Percentiles rank a stretch among this genome's conserved stretches.
These are phyloP conservation scores for Ataeniobius toweri DNA, from an alignment of 2,797 vertebrate species.

Conservation along the genomic window DNA sequence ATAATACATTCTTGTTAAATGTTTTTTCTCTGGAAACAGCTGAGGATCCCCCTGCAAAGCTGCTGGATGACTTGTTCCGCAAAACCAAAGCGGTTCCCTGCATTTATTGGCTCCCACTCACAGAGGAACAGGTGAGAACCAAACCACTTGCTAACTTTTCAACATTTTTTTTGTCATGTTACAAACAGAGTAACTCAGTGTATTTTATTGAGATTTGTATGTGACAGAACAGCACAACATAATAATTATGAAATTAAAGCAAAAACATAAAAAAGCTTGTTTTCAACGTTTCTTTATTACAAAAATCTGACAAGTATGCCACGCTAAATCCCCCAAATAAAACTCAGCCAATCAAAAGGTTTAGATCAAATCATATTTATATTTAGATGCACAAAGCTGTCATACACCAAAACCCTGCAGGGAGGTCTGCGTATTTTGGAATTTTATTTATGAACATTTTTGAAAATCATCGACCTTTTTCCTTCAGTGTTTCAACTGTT, in stretches of 20 bases:
- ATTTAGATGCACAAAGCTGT: no score
- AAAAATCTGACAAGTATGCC: background rate
- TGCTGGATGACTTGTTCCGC: conserved; percentile 90
- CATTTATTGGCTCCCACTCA: conserved; percentile 94
- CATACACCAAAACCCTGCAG: no score
- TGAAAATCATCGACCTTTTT: no score
- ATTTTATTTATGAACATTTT: no score
- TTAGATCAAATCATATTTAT: no score
- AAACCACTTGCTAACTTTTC: background rate
- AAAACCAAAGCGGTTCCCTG: conserved; percentile 94
- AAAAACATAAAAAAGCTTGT: no score
- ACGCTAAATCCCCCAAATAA: background rate
- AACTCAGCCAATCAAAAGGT: background rate
- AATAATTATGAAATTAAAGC: background rate
- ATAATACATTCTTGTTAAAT: background rate
- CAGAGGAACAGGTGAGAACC: conserved; percentile 85
- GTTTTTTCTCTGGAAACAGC: conserved; percentile 69
- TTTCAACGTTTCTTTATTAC: background rate
- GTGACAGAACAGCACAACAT: background rate
- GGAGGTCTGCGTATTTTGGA: no score
- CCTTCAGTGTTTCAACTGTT: no score
- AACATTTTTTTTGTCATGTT: no score
- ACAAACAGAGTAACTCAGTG: no score
- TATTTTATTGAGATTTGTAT: no score
- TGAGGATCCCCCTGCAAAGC: conserved; percentile 90